Evolutionary conservation across 2,797 vertebrate genomes (phyloP), one percentile per base, ranked within the genome.

Genomic region (Peromyscus eremicus): DNA sequence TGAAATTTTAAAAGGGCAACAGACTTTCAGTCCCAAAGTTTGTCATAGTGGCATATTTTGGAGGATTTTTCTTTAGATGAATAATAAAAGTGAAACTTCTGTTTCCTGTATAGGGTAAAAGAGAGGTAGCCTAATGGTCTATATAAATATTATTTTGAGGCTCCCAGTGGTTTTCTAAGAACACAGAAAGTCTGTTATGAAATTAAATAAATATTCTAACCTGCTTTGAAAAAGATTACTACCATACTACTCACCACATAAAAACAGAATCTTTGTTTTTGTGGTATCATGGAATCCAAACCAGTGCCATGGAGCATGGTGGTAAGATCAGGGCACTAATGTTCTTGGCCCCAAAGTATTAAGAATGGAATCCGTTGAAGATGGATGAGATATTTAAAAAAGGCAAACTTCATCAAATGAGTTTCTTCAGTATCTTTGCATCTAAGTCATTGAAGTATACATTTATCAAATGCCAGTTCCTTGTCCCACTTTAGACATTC

Each of bases 11-110:
- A 89, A 95, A 21, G 4, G 73, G 46, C 14, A 79, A 10, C 2
- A 79, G 23, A 4, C n/a, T 64, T 85, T 88, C 89, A 93, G 16
- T 90, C 16, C 19, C 66, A 52, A 96, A 16, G 0, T 64, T 89
- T 96, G 32, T 94, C 23, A 64, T 75, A 77, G n/a, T 83, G 75
- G 34, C 34, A 55, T 94, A 52, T 94, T 79, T 83, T 90, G 32
- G 85, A 85, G 21, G 14, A 76, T 3, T 1, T 12, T 88, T 91
- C 14, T 89, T 92, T 91, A 55, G 19, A 79, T 91, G 57, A 90
- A 37, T 87, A 87, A 92, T 89, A 32, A 79, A 77, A 95, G 1
- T 57, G 32, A 92, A 90, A 80, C 29, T 73, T 93, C 11, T 66
- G 1, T 77, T 91, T 37, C 86, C 57, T 34, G n/a, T 19, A 2